phyloP scores from a whole-genome alignment of 2,113 vertebrate species.

The Prietella phreatophila region DNA sequence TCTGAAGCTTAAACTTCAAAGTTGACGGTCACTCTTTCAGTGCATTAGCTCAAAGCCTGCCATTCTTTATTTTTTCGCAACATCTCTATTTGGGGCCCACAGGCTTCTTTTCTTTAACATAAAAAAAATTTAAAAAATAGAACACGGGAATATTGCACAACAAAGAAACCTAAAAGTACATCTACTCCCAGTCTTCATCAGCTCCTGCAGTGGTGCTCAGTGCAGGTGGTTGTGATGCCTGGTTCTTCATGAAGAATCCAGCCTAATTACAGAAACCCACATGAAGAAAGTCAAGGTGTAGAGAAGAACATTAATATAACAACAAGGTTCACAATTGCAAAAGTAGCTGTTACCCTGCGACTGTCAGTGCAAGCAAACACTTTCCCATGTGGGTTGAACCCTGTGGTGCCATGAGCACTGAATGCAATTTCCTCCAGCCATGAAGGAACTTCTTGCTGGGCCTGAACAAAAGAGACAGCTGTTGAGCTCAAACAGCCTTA shows the following conservation, averaged over 20 bases:
- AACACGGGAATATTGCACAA: conserved; percentile 1
- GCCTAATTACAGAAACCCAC: conserved; percentile 1
- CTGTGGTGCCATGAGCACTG: conserved; percentile 54
- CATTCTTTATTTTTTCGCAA: not conserved
- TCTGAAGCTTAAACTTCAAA: not conserved
- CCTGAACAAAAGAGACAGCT: conserved; percentile 67
- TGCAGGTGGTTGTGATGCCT: not conserved
- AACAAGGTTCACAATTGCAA: not conserved
- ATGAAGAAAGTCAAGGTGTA: not conserved
- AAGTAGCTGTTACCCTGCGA: conserved; percentile 71
- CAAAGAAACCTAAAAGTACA: conserved; percentile 8
- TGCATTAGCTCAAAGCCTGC: not conserved
- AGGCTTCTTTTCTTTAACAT: conserved; percentile 14
- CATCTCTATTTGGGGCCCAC: not conserved
- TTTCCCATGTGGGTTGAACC: conserved; percentile 57
- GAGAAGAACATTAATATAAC: not conserved
- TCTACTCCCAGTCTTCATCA: conserved; percentile 69
- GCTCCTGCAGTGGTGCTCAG: conserved; percentile 16
- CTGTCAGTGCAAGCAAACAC: conserved; percentile 71
- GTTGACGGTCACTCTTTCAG: not conserved
- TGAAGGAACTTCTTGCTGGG: conserved; percentile 87
- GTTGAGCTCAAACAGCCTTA: not conserved
- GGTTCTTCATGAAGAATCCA: conserved; percentile 37
- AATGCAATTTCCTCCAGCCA: conserved; percentile 87
- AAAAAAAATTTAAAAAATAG: not conserved